Evolutionary conservation across 1,140 invertebrate genomes (phyloP), one percentile per base, ranked within the genome.

Genomic region (Solenopsis fugax): DNA sequence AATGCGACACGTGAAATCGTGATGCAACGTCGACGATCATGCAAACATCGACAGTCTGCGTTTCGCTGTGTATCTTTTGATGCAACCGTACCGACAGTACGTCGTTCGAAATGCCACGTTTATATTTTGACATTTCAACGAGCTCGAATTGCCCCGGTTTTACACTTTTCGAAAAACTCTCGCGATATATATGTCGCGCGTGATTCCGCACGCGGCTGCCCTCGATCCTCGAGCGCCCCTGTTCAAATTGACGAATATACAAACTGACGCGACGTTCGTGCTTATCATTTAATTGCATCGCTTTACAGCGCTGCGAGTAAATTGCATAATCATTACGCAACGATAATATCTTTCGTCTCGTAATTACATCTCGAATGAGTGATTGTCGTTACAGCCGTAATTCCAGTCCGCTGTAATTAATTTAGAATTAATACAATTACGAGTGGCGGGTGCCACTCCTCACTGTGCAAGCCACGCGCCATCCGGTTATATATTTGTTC

Each of bases 51-150:
- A 29, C 29, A 2, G 2, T 29, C 29, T 7, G 41, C 7, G 50
- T 87, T 76, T 76, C 71, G 48, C 62, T 58, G 45, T 87, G 69
- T 84, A 58, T 62, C 54, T 76, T 76, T 69, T 50, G 18, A 87
- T 56, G 37, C 56, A 67, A 76, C 16, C 71, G 24, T 18, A 16
- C 64, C 62, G 69, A 75, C 58, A 37, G 52, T 45, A 29, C 21
- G 65, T 41, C 16, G 18, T 56, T 88, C 52, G 34, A 84, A 84
- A 84, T 76, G 50, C 18, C 86, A 54, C 34, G 4, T 21, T 88
- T 72, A 24, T 65, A 58, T 54, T 58, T 56, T 2, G 37, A 73
- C 18, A 29, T 82, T 82, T 48, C 24, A 21, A 29, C 78, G 21
- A 69, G 37, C 4, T 48, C 48, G 9, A 73, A 48, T 82, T 73